These are phyloP conservation scores for Marasmarcha lunaedactyla DNA, from an alignment of 2,888 invertebrate species.

Conservation along the genomic window DNA sequence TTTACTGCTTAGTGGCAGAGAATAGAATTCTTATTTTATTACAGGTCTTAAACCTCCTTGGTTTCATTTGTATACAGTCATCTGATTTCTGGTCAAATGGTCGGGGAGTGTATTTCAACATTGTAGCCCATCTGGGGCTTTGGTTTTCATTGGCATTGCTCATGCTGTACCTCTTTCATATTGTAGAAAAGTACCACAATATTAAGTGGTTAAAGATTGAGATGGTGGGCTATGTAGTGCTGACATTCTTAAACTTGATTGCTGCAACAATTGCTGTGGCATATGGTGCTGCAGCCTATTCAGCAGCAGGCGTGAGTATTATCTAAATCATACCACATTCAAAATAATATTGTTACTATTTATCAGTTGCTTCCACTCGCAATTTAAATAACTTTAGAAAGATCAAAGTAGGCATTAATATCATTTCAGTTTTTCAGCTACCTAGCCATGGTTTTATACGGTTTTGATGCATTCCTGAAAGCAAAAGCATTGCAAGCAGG, in stretches of 20 bases:
- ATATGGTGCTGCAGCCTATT: constrained; percentile 71
- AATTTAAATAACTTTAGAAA: no score
- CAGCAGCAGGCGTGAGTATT: constrained; percentile 80
- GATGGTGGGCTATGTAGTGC: constrained; percentile 76
- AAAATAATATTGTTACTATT: no score
- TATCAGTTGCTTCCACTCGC: no score
- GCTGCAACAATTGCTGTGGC: constrained; percentile 80
- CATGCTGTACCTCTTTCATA: constrained; percentile 82
- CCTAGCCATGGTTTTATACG: constrained; percentile 84
- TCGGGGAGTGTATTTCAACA: constrained; percentile 80
- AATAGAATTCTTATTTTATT: constrained; percentile 26
- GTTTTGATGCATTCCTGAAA: constrained; percentile 83
- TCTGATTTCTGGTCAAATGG: constrained; percentile 70
- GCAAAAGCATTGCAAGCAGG: constrained; percentile 75
- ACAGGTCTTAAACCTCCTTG: constrained; percentile 77
- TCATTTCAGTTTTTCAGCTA: constrained; percentile 87
- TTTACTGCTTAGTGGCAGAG: no score
- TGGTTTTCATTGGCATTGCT: constrained; percentile 81
- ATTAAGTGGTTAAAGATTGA: constrained; percentile 90
- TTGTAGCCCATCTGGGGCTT: constrained; percentile 82
- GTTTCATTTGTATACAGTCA: constrained; percentile 83
- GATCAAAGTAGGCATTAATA: no score
- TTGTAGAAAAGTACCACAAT: constrained; percentile 84
- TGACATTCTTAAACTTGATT: constrained; percentile 80
- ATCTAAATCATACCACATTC: not conserved